Conservation (phyloP, 2,888 invertebrate species). For the Yponomeuta sedellus region DNA sequence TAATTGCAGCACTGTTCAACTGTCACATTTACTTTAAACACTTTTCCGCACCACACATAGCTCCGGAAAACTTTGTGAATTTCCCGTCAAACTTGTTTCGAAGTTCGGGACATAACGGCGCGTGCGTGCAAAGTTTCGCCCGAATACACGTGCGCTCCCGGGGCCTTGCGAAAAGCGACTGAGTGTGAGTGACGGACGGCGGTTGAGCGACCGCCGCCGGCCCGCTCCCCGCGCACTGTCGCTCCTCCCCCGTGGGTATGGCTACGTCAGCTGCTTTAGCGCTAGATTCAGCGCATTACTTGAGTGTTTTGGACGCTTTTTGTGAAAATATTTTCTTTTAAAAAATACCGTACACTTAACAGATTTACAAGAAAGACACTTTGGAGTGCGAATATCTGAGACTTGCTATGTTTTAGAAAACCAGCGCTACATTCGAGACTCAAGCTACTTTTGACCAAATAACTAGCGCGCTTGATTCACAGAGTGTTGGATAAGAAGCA, state of each 20-base stretch:
- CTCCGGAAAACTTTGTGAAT: constrained; percentile 70
- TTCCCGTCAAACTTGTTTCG: constrained; percentile 76
- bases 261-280: constrained; percentile 19
- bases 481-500: background rate
- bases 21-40: constrained; percentile 68
- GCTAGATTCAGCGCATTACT: background rate
- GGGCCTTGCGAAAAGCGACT: constrained; percentile 50
- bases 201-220: constrained; percentile 53
- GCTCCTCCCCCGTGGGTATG: constrained; percentile 69
- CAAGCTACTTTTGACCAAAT: background rate
- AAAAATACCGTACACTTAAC: no score
- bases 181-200: constrained; percentile 48
- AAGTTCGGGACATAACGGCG: constrained; percentile 70
- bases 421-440: background rate
- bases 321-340: no score
- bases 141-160: constrained; percentile 41
- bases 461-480: background rate
- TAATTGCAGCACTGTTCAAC: constrained; percentile 70
- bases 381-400: no score
- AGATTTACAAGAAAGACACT: no score
- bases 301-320: no score
- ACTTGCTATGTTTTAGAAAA: background rate
- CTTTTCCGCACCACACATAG: constrained; percentile 60
- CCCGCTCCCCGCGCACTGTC: constrained; percentile 59
- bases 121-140: constrained; percentile 37